Evolutionary conservation across 2,113 vertebrate species (phyloP).

Genomic region (Herpetotheres cachinnans): DNA sequence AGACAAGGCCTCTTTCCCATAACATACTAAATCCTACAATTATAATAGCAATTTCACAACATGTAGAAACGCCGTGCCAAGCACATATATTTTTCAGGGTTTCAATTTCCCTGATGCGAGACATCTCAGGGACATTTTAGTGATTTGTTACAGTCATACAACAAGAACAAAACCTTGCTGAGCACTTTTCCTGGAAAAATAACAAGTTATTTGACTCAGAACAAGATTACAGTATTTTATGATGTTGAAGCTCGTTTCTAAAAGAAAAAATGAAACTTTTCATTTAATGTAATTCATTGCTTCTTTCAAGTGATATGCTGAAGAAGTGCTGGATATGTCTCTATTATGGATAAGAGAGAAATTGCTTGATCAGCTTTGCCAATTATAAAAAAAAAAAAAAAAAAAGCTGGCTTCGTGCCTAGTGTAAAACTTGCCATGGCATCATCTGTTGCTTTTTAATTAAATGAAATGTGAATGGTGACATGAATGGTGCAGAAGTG

Average conservation of each 20-base stretch:
- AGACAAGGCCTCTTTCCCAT: neutral
- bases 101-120: constrained; percentile 44
- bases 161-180: constrained; percentile 24
- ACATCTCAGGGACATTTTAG: constrained; percentile 58
- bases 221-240: neutral
- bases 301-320: neutral
- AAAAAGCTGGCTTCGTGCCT: neutral
- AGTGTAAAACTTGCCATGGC: neutral
- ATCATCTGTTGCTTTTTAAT: neutral
- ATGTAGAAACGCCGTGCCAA: neutral
- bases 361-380: neutral
- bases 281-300: neutral
- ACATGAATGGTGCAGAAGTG: neutral
- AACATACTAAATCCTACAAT: neutral
- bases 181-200: neutral
- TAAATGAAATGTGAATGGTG: neutral
- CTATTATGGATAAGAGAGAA: neutral
- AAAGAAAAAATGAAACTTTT: neutral
- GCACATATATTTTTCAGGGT: constrained; percentile 41
- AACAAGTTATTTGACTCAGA: neutral
- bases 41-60: constrained; percentile 24
- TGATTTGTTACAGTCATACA: constrained; percentile 48
- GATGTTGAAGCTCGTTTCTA: neutral
- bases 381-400: neutral
- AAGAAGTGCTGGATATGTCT: neutral